Evolutionary conservation across 2,888 invertebrate species (phyloP), one percentile per base, ranked within the genome.

Genomic region (Spisula solida): DNA sequence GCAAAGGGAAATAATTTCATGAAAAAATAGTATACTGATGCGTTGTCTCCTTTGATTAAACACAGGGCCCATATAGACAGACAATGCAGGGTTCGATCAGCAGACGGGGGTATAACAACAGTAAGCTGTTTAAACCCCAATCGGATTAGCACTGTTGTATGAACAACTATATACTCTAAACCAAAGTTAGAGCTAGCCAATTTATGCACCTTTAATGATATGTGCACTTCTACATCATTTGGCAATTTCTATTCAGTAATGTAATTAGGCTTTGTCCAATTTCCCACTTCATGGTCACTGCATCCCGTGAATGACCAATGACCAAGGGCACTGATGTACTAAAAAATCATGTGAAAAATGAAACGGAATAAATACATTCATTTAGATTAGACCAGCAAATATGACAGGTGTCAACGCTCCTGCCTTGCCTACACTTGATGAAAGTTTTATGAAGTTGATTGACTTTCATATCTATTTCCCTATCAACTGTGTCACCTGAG

Each of bases 361-460:
- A 66, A 66, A n/a, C 60, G 1, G 60, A 66, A 25, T 66, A 25
- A 66, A 66, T 66, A 66, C 60, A 66, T 66, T 66, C 5, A 66
- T 66, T 66, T 25, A n/a, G 25, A 66, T 66, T 25, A 66, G 60
- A 25, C 60, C 10, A 1, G 18, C 34, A 75, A n/a, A 75, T 34
- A 34, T 75, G 75, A 16, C 75, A 75, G 75, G 75, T 75, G 75
- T 75, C 75, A 75, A 8, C 75, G 12, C 41, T 31, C 31, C 34
- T 34, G 31, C 2, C 75, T 75, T 31, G 25, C 5, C 18, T 75
- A 75, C 75, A 34, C 75, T 29, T 75, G 75, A 75, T 75, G 34
- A 31, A 12, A 31, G 34, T 31, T 75, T 75, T 75, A 75, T 75
- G 31, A 75, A 34, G 75, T 75, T 75, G 75, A 75, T 75, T 75